Evolutionary conservation across 1,140 invertebrate genomes (phyloP).

Genomic region (Neotoxoptera formosana): DNA sequence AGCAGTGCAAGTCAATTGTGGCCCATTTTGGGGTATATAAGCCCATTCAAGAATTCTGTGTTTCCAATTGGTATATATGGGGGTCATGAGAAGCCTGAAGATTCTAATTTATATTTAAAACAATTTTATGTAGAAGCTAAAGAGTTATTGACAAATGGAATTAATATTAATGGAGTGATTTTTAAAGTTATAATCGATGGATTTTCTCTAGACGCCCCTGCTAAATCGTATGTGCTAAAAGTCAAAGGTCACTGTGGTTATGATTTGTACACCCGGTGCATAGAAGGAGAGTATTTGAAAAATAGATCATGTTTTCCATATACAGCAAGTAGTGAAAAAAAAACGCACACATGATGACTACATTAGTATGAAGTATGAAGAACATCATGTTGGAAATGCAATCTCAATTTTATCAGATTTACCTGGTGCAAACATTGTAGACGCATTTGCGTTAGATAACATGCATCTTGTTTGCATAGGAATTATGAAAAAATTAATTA

Average conservation of each 20-base stretch:
- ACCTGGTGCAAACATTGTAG: background rate
- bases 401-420: background rate
- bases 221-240: too few relatives aligned
- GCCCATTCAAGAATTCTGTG: too few relatives aligned
- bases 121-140: too few relatives aligned
- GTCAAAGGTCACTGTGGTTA: background rate
- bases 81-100: too few relatives aligned
- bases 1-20: too few relatives aligned
- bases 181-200: too few relatives aligned
- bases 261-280: background rate
- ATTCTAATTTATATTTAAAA: too few relatives aligned
- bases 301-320: constrained; percentile 5
- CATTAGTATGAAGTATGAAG: background rate
- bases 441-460: background rate
- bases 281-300: background rate
- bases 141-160: too few relatives aligned
- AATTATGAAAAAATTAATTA: background rate
- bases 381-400: background rate
- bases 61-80: too few relatives aligned
- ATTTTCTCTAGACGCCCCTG: too few relatives aligned
- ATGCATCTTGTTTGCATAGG: constrained; percentile 5
- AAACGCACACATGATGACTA: background rate
- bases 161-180: too few relatives aligned
- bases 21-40: too few relatives aligned
- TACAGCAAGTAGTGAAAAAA: background rate